A percentile compares a stretch with the other conserved stretches of the same genome.
Conservation (phyloP, 2,888 invertebrate species). For the Patella ulyssiponensis region DNA sequence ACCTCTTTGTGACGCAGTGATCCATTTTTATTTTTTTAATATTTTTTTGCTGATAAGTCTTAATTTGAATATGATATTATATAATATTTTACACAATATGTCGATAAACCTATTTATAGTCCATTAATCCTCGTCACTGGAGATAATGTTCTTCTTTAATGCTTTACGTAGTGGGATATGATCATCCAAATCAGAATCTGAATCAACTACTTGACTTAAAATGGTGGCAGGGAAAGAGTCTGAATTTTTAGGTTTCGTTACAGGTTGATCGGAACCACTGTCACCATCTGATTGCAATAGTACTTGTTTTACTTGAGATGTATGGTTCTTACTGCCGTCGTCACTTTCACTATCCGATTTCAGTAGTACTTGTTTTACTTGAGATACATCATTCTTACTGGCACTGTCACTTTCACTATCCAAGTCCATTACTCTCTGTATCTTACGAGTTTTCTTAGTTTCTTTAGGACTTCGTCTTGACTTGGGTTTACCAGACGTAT, state of each 20-base stretch:
- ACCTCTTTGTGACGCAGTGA: too few relatives aligned
- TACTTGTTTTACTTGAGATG: slow-evolving; percentile 17
- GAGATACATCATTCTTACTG: neutral
- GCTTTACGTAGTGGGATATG: slow-evolving; percentile 62
- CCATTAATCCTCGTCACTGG: slow-evolving; percentile 56
- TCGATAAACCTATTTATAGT: too few relatives aligned
- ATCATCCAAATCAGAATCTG: slow-evolving; percentile 65
- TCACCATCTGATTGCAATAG: slow-evolving; percentile 24
- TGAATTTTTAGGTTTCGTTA: slow-evolving; percentile 32
- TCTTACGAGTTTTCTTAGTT: neutral
- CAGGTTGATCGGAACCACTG: slow-evolving; percentile 16
- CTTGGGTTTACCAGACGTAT: slow-evolving; percentile 18
- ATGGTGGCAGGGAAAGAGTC: slow-evolving; percentile 67
- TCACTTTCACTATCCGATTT: slow-evolving; percentile 25
- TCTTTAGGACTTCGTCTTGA: neutral
- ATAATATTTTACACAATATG: too few relatives aligned
- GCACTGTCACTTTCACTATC: neutral
- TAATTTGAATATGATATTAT: too few relatives aligned
- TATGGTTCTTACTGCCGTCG: neutral
- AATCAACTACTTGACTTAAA: slow-evolving; percentile 52
- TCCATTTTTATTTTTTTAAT: too few relatives aligned
- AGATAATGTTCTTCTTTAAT: slow-evolving; percentile 52
- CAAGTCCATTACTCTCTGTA: neutral
- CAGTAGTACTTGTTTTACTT: slow-evolving; percentile 19
- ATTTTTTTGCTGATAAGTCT: too few relatives aligned